Evolutionary conservation across 1,140 invertebrate species (phyloP).

Genomic region (Drosophila virilis): DNA sequence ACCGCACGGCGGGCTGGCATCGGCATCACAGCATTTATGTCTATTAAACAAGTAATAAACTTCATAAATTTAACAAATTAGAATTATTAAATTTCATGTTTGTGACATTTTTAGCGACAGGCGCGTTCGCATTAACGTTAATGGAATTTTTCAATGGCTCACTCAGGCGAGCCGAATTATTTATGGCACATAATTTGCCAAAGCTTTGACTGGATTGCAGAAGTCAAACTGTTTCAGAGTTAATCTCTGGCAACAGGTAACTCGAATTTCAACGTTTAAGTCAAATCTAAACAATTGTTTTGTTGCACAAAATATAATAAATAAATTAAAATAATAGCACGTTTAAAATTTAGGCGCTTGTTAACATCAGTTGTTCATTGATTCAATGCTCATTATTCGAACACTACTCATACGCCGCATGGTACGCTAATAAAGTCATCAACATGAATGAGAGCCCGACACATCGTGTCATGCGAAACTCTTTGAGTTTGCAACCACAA

Average conservation of each 20-base stretch:
- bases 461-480: conserved; percentile 46
- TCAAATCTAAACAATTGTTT: background rate
- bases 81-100: conserved; percentile 77
- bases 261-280: background rate
- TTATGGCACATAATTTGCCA: conserved; percentile 34
- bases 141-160: conserved; percentile 52
- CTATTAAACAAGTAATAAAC: conserved; percentile 72
- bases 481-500: conserved; percentile 63
- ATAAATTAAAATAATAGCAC: conserved; percentile 3
- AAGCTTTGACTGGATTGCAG: conserved; percentile 15
- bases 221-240: background rate
- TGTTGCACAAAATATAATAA: background rate
- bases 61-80: conserved; percentile 74
- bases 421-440: conserved; percentile 72
- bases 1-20: conserved; percentile 24
- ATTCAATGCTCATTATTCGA: conserved; percentile 67
- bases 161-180: conserved; percentile 9
- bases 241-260: conserved; percentile 41
- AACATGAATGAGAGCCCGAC: conserved; percentile 36
- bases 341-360: conserved; percentile 15
- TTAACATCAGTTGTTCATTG: conserved; percentile 56
- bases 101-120: conserved; percentile 46
- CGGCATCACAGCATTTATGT: conserved; percentile 50
- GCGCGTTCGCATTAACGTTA: conserved; percentile 36
- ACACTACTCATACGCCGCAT: conserved; percentile 60